Base-by-base conservation (phyloP, 2,797 vertebrate species). In the Peromyscus nudipes region DNA sequence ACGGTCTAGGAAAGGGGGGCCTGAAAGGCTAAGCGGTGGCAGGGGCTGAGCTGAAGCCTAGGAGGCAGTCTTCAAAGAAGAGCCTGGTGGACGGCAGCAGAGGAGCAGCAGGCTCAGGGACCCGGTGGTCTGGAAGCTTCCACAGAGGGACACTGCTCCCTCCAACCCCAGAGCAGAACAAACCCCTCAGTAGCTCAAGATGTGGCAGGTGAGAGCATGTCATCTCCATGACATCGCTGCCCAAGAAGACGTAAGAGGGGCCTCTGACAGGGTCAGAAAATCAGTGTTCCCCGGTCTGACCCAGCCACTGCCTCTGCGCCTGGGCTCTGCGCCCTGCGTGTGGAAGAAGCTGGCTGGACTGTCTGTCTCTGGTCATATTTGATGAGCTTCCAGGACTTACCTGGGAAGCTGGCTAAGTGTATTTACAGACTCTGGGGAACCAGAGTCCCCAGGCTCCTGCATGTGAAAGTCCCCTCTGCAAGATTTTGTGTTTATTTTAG, bases 201-300 rank as follows among this genome's bases (percentile, higher is more conserved):
- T 8, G 16, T 11, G 29, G 60, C 23, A 4, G 13, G 52, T 4
- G 21, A 71, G 65, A 89, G n/a, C 12, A 0, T 6, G 29, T 52
- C 11, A 1, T 77, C 29, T 65, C 49, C 0, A 6, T 37, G 75
- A 31, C 31, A 0, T 0, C 6, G 31, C 27, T 73, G 14, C 86
- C 40, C 12, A 0, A 34, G 31, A 0, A 34, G 37, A 60, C 4
- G 62, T 27, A 25, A 71, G 64, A 37, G 57, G 34, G 19, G 2
- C 34, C 69, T 55, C 2, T 0, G 29, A 29, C 40, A 16, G 80
- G 34, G 13, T 55, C 31, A 6, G 67, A 55, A 62, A 19, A 57
- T 34, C 1, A 0, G 23, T 27, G 69, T 49, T 43, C 9, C 52
- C 25, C 25, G 7, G 11, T 9, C 80, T 7, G 0, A 55, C 13